phyloP scores from a whole-genome alignment of 2,888 invertebrate species.

The Diplolepis rosae region DNA sequence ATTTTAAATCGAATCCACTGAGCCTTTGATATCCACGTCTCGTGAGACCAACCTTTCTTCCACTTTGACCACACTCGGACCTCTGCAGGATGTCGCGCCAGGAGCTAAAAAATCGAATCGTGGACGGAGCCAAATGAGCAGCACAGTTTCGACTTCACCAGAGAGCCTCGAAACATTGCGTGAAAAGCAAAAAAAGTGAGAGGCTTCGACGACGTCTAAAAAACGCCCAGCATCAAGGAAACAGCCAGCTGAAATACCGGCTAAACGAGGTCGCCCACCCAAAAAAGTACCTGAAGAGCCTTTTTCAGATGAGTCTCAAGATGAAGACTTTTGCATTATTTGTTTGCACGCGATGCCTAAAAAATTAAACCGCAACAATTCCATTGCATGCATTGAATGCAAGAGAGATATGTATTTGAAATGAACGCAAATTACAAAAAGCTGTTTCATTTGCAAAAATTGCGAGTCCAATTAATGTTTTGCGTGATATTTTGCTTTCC shows the following conservation, averaged over 20 bases:
- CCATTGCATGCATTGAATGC: too few species aligned
- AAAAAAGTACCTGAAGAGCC: too few species aligned
- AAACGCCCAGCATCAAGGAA: not conserved
- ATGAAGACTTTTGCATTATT: too few species aligned
- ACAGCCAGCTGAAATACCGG: not conserved
- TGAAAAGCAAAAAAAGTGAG: constrained; percentile 5
- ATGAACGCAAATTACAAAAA: too few species aligned
- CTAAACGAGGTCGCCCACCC: constrained; percentile 28
- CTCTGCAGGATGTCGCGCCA: not conserved
- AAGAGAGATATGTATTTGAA: too few species aligned
- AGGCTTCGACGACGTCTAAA: not conserved
- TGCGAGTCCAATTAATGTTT: too few species aligned
- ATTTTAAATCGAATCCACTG: too few species aligned
- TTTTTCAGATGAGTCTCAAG: too few species aligned
- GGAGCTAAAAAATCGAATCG: constrained; percentile 18
- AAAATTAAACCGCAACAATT: too few species aligned
- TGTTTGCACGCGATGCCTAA: too few species aligned
- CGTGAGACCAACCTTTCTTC: constrained; percentile 4
- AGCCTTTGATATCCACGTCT: constrained; percentile 3
- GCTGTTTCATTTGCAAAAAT: too few species aligned
- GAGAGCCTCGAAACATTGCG: constrained; percentile 1
- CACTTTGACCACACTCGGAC: not conserved
- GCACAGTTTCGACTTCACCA: constrained; percentile 15
- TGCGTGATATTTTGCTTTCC: too few species aligned
- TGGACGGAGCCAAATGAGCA: constrained; percentile 2